phyloP scores from a whole-genome alignment of 2,888 invertebrate species.

The Schizaphis graminum region DNA sequence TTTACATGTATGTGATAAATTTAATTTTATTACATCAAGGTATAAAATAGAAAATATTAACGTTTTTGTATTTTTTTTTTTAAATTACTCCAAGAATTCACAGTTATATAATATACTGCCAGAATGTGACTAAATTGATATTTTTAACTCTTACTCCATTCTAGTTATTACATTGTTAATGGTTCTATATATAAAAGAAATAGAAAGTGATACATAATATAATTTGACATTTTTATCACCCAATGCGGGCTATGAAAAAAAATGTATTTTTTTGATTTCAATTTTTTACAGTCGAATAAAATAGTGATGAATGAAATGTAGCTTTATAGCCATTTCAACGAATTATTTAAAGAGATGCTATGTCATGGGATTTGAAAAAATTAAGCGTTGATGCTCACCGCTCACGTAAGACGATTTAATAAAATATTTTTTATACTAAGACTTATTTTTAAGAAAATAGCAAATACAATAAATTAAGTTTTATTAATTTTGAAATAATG shows the following conservation, averaged over 20 bases:
- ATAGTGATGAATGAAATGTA: slow-evolving; percentile 41
- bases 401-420: neutral
- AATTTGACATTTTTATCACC: slow-evolving; percentile 46
- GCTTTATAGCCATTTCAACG: slow-evolving; percentile 8
- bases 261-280: neutral
- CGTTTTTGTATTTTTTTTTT: neutral
- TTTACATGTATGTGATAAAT: neutral
- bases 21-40: neutral
- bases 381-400: neutral
- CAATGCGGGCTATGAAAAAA: neutral
- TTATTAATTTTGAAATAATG: neutral
- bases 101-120: neutral
- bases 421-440: neutral
- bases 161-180: slow-evolving; percentile 36
- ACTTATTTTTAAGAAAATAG: neutral
- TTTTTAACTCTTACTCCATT: slow-evolving; percentile 26
- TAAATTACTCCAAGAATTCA: neutral
- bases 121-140: neutral
- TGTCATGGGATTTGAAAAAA: neutral
- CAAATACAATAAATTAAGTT: neutral
- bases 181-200: slow-evolving; percentile 7
- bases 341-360: neutral
- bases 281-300: slow-evolving; percentile 33
- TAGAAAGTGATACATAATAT: slow-evolving; percentile 43
- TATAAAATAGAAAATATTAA: neutral